Base-by-base conservation (phyloP, 2,797 vertebrate species). In the Alosa sapidissima region DNA sequence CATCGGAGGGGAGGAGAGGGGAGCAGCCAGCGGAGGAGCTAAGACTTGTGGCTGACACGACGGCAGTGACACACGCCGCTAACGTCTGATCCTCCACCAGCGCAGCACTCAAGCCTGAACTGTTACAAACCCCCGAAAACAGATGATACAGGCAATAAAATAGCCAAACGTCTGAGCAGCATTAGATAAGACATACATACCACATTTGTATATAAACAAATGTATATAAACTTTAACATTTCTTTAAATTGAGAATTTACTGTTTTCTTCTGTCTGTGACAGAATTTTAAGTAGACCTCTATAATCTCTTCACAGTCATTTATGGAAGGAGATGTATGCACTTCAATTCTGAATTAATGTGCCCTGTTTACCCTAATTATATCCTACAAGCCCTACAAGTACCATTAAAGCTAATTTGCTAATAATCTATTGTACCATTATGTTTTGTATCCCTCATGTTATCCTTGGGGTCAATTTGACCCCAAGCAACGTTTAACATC, bases 91-190 rank as follows among this genome's bases (percentile, higher is more conserved):
- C 68, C 33, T 2, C 28, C 62, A 65, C 5, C 33, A 11, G 13
- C 16, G 16, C 41, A 19, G 41, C 41, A 5, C 41, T 75, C 68
- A 41, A 0, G 1, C 7, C 72, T 36, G 19, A 78, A 21, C 41
- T 45, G 41, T 13, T 47, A 41, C 36, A 47, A 45, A 78, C 5
- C 72, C 72, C 41, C 7, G 5, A 47, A 45, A 78, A 78, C 5
- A 78, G 72, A 78, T 78, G 72, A 78, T 19, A 47, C 28, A 28
- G 28, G 41, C 72, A 78, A 78, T 78, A 78, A 45, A 78, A 45
- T 6, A 72, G 33, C 36, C 28, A 11, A 41, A 14, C 14, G 68
- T 78, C 41, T 47, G 41, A 47, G 21, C 72, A 78, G 41, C 36
- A 47, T 78, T 13, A 78, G 6, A 19, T 45, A 14, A 78, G 41